Percentiles rank a stretch among this genome's conserved stretches.
These are phyloP conservation scores for Nesospiza acunhae DNA, from an alignment of 2,113 vertebrate genomes.

Conservation along the genomic window DNA sequence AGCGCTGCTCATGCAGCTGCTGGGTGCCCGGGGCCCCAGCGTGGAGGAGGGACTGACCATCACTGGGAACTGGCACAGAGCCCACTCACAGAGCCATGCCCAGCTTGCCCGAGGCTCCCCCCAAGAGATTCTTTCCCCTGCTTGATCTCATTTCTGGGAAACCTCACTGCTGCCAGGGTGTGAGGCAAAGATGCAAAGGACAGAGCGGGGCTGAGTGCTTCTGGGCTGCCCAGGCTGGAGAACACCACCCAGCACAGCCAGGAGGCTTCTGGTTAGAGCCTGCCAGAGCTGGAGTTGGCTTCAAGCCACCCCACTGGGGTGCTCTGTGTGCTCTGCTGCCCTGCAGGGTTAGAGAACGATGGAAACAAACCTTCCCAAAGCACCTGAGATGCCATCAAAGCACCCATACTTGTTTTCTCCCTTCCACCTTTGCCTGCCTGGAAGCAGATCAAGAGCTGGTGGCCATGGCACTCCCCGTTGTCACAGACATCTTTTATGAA, in stretches of 20 bases:
- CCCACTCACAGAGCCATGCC: background rate
- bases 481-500: no score
- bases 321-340: no score
- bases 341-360: no score
- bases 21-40: accelerated
- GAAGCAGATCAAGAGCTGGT: no score
- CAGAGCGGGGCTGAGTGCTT: accelerated
- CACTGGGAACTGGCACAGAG: background rate
- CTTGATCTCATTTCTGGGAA: background rate
- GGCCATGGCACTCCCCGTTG: no score
- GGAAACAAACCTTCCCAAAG: no score
- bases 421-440: no score
- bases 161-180: background rate
- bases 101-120: background rate
- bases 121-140: background rate
- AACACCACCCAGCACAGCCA: background rate
- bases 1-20: background rate
- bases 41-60: background rate
- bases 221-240: background rate
- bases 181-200: background rate
- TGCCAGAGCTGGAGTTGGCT: no score
- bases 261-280: no score
- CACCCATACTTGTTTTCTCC: no score
- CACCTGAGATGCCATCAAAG: no score
- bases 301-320: no score